phyloP scores from a whole-genome alignment of 2,888 invertebrate species.

The Antitype chi region DNA sequence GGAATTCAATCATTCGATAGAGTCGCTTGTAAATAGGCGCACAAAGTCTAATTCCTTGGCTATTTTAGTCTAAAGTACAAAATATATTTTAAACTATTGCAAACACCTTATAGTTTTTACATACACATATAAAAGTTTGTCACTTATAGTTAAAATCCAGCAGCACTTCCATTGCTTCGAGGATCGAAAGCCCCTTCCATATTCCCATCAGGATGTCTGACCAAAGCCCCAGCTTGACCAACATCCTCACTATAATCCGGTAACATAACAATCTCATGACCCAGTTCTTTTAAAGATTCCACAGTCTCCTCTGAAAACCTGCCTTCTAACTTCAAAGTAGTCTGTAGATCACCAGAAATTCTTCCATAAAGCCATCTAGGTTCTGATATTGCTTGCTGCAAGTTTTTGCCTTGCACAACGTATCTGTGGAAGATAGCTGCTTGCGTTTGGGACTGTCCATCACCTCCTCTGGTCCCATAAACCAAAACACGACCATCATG shows the following conservation, averaged over 20 bases:
- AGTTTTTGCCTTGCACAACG: slow-evolving; percentile 78
- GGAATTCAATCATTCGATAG: not conserved
- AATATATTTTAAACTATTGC: not conserved
- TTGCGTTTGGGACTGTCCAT: slow-evolving; percentile 86
- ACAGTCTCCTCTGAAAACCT: slow-evolving; percentile 79
- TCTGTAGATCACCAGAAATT: slow-evolving; percentile 66
- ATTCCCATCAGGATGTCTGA: slow-evolving; percentile 80
- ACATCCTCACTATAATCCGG: slow-evolving; percentile 73
- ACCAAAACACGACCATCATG: slow-evolving; percentile 84
- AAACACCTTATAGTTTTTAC: not conserved
- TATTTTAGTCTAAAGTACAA: not conserved
- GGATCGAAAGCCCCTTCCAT: slow-evolving; percentile 85
- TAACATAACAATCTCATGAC: slow-evolving; percentile 77
- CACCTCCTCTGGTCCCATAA: slow-evolving; percentile 86
- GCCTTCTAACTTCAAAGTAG: slow-evolving; percentile 77
- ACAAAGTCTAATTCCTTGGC: too few species aligned
- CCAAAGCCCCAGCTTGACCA: slow-evolving; percentile 84
- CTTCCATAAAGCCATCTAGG: slow-evolving; percentile 85
- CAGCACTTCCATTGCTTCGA: slow-evolving; percentile 84
- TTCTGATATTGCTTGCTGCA: slow-evolving; percentile 78
- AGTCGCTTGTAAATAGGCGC: slow-evolving; percentile 2
- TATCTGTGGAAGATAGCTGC: slow-evolving; percentile 87
- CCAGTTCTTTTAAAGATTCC: slow-evolving; percentile 77
- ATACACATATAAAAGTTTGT: not conserved
- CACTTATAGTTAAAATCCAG: slow-evolving; percentile 74